phyloP scores from a whole-genome alignment of 2,888 invertebrate species.

The Nephrotoma flavescens region DNA sequence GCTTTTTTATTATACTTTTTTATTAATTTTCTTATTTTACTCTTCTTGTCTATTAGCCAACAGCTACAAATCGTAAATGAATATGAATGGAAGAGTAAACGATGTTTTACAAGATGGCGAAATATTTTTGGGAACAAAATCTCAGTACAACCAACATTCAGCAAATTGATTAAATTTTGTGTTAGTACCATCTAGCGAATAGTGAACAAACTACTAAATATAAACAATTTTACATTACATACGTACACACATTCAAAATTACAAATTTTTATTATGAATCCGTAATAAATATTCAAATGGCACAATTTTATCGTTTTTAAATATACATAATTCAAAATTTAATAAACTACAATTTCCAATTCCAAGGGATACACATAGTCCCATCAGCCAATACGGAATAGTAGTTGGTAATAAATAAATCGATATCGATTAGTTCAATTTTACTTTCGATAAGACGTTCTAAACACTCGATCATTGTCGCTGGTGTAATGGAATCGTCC shows the following conservation, averaged over 20 bases:
- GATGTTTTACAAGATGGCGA: conserved; percentile 4
- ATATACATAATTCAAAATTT: neutral
- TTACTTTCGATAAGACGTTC: conserved; percentile 41
- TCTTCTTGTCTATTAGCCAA: conserved; percentile 14
- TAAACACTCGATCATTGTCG: conserved; percentile 77
- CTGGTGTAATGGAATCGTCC: conserved; percentile 82
- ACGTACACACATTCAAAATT: too few species aligned
- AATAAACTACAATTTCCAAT: conserved; percentile 38
- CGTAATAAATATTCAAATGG: neutral
- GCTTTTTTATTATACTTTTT: neutral
- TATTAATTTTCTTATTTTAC: neutral
- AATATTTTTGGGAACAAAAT: neutral
- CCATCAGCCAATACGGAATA: conserved; percentile 86
- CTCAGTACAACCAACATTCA: neutral
- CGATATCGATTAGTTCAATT: conserved; percentile 44
- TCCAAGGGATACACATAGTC: conserved; percentile 85
- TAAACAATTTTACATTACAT: too few species aligned
- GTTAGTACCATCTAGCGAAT: neutral
- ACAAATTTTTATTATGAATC: neutral
- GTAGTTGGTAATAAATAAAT: conserved; percentile 74
- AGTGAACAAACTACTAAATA: neutral
- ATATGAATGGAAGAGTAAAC: neutral
- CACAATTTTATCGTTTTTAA: neutral
- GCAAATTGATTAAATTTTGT: neutral
- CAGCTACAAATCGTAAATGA: conserved; percentile 13